A percentile compares a stretch with the other conserved stretches of the same genome.
phyloP scores from a whole-genome alignment of 1,140 invertebrate species.

The Parapsyche elsis region DNA sequence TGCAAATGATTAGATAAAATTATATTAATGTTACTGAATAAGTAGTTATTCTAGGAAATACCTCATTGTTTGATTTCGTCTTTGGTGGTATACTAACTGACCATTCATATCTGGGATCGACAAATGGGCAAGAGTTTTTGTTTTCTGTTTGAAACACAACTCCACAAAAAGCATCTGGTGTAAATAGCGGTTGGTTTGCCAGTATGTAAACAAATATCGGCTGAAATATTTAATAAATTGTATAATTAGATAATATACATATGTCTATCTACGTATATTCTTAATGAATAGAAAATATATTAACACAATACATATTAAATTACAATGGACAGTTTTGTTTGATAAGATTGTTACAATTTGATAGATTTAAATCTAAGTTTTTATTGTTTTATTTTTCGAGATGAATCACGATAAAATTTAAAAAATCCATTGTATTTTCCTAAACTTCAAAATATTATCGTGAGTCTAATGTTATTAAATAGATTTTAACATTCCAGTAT shows the following conservation, averaged over 20 bases:
- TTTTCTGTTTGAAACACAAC: constrained; percentile 67
- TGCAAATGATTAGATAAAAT: neutral
- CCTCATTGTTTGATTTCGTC: neutral
- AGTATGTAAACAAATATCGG: constrained; percentile 70
- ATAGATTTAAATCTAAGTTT: neutral
- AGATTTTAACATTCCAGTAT: no score
- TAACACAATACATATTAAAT: no score
- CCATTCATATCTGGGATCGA: constrained; percentile 68
- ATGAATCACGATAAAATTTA: neutral
- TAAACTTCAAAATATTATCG: no score
- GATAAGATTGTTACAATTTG: no score
- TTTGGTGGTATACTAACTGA: constrained; percentile 64
- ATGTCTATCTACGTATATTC: no score
- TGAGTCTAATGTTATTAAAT: no score
- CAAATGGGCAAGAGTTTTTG: constrained; percentile 59
- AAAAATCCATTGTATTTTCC: no score
- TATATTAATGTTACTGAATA: constrained; percentile 45
- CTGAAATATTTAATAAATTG: constrained; percentile 59
- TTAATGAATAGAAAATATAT: no score
- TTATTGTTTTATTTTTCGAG: neutral
- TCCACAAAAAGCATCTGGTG: constrained; percentile 67
- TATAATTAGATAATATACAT: no score
- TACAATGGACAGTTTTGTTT: no score
- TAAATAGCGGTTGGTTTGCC: constrained; percentile 64
- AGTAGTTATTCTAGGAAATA: constrained; percentile 45